Base-by-base conservation (phyloP, 64 coral and sea anemone species). In the Dendrophyllia cribrosa region DNA sequence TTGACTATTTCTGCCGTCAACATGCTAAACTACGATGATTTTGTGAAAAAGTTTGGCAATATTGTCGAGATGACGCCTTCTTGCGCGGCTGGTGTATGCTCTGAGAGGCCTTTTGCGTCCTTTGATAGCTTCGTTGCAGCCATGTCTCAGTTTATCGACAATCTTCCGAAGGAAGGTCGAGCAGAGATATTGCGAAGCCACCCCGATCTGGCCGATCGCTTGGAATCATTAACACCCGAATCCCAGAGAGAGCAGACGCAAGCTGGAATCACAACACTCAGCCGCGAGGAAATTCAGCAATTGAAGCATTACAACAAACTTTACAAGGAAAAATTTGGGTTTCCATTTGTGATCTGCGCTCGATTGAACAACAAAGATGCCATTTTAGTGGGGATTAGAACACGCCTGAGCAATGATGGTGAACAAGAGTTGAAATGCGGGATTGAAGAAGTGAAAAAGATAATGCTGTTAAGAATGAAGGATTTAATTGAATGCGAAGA, bases 341-440 rank as follows among this genome's bases (percentile, higher is more conserved):
- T 95, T 75, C 93, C 93, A 9, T 95, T 95, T 25, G 93, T 95
- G 3, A 95, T 95, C 43, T 95, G 93, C 67, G 93, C 93, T 53
- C 88, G 93, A 51, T 43, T 77, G 43, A 95, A 95, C 64, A 95
- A 95, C 17, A 95, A 95, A 78, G 88, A 90, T 22, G 69, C 78
- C 7, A 90, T 95, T 14, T 34, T 95, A 24, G 43, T 9, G 46
- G 93, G 59, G 23, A 84, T 95, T 20, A 51, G 85, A 70, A 59
- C 78, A 71, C 87, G 93, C 19, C 20, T 95, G 10, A 43, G 7
- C 20, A 95, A 95, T 72, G 88, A 88, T 50, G 13, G 45, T 0
- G 78, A 86, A 16, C 58, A 63, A 76, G 93, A 95, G n/a, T 74
- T 95, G 9, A 70, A 85, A 65, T 86, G 66, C 24, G 93, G 93